A percentile compares a stretch with the other conserved stretches of the same genome.
Evolutionary conservation across 2,113 vertebrate genomes (phyloP).

Genomic region (Misgurnus mizolepis): DNA sequence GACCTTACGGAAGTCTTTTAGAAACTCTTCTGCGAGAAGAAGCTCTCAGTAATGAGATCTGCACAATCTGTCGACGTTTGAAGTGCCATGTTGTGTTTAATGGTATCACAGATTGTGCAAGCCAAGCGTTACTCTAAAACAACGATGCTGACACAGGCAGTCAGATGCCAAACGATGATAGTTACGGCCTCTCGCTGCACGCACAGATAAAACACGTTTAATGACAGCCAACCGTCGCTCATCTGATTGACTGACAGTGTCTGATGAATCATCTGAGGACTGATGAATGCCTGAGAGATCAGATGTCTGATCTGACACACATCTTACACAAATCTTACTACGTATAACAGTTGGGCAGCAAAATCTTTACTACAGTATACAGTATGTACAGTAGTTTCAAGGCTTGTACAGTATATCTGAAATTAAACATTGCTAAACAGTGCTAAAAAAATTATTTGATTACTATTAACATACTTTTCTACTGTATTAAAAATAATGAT

Average conservation of each 20-base stretch:
- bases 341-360: no score
- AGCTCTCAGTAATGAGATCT: conserved; percentile 18
- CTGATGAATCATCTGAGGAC: conserved; percentile 10
- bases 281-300: conserved; percentile 26
- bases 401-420: no score
- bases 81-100: conserved; percentile 36
- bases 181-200: conserved; percentile 21
- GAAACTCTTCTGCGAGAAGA: neutral
- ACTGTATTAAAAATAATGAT: no score
- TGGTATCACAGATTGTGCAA: conserved; percentile 39
- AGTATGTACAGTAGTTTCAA: no score
- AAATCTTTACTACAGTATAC: no score
- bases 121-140: conserved; percentile 32
- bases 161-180: conserved; percentile 32
- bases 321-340: no score
- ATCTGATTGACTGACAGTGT: conserved; percentile 8
- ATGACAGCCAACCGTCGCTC: neutral
- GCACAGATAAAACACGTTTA: conserved; percentile 16
- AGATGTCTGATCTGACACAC: neutral
- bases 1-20: neutral
- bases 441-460: no score
- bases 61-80: conserved; percentile 26
- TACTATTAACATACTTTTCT: no score
- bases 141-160: conserved; percentile 33
- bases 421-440: no score